Evolutionary conservation across 2,797 vertebrate genomes (phyloP).

Genomic region (Microhierax caerulescens): DNA sequence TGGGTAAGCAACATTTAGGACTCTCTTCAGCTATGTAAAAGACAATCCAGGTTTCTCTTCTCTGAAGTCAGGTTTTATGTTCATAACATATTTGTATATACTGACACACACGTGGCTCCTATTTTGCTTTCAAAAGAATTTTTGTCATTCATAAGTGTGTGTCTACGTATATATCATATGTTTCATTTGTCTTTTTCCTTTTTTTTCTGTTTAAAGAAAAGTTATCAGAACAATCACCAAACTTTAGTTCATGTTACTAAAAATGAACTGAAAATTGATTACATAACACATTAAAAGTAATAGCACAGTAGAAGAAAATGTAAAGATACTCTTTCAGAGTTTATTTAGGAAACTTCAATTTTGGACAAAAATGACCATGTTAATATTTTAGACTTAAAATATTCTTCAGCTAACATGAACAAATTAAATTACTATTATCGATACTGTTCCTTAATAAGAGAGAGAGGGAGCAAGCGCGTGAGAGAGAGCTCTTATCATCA

Average conservation of each 20-base stretch:
- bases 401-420: slow-evolving; percentile 57
- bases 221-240: slow-evolving; percentile 87
- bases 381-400: slow-evolving; percentile 56
- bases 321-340: slow-evolving; percentile 34
- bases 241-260: slow-evolving; percentile 85
- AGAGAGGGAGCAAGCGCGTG: neutral
- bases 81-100: slow-evolving; percentile 62
- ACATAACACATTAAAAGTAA: slow-evolving; percentile 58
- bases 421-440: slow-evolving; percentile 52
- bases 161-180: slow-evolving; percentile 75
- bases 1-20: slow-evolving; percentile 86
- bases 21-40: slow-evolving; percentile 42
- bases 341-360: slow-evolving; percentile 55
- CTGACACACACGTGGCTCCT: slow-evolving; percentile 64
- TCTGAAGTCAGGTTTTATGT: slow-evolving; percentile 63
- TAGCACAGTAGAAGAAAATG: slow-evolving; percentile 59
- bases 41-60: slow-evolving; percentile 15
- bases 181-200: slow-evolving; percentile 76
- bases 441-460: slow-evolving; percentile 33
- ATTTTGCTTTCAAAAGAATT: slow-evolving; percentile 68
- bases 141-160: slow-evolving; percentile 79
- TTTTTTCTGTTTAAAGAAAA: slow-evolving; percentile 84
- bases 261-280: slow-evolving; percentile 74
- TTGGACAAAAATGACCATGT: slow-evolving; percentile 56
- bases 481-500: slow-evolving; percentile 67